Base-by-base conservation (phyloP, 2,113 vertebrate genomes). In the Mastomys coucha region DNA sequence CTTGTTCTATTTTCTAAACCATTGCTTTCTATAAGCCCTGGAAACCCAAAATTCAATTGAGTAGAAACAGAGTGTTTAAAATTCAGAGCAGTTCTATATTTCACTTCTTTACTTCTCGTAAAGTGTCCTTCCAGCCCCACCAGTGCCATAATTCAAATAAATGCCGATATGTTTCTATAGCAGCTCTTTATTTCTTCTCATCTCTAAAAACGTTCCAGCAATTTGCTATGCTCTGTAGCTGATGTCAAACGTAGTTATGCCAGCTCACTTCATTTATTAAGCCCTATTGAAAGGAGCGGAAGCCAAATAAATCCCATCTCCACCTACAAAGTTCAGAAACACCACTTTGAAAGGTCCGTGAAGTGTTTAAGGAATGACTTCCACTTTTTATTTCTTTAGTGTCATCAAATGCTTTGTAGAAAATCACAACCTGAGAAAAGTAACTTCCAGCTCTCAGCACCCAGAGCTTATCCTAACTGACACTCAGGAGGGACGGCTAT, bases 1-100 rank as follows among this genome's bases (percentile, higher is more conserved):
- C 63, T 91, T 85, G 6, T 82, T 84, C 28, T 81, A 94, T 97
- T 98, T 97, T 95, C 73, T 91, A 95, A 93, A 24, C 16, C 56
- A 63, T 39, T 93, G 75, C 45, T 95, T 78, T 67, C 51, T 28
- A 65, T 89, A 96, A 90, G 87, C 31, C 33, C 13, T 56, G 39
- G 92, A 96, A 58, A 20, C 69, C n/a, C 24, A 91, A 93, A 95
- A 91, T 81, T 95, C 39, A 91, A 93, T 39, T 8, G n/a, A 85
- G 20, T 81, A 84, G 58, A 90, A 95, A 24, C 16, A 93, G 14
- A 96, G 65, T 90, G 45, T 84, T 76, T 94, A 63, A 94, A 95
- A 97, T 93, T 93, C 69, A 97, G n/a, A 92, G 75, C 65, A 76
- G 42, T 26, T 33, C 20, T 90, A 11, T 91, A 84, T 93, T 88